A percentile compares a stretch with the other conserved stretches of the same genome.
These are phyloP conservation scores for Etheostoma spectabile DNA, from an alignment of 2,113 vertebrate species.

Conservation along the genomic window DNA sequence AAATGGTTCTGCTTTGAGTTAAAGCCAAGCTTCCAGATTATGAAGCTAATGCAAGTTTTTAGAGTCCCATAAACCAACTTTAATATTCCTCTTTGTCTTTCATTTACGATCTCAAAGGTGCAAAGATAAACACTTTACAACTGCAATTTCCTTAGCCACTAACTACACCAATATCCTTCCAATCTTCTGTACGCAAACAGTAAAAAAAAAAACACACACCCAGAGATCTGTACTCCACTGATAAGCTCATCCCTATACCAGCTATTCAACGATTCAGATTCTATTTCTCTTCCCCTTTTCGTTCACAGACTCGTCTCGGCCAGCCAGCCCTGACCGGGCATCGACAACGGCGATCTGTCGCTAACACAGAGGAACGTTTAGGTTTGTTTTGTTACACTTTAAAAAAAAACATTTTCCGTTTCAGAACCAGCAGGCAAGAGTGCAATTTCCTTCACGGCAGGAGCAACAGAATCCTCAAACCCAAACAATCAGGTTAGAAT, in stretches of 20 bases:
- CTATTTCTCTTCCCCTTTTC: conserved; percentile 11
- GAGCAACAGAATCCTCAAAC: conserved; percentile 72
- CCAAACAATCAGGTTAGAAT: conserved; percentile 78
- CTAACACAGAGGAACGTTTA: conserved; percentile 37
- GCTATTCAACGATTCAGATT: conserved; percentile 20
- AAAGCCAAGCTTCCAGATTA: conserved; percentile 29
- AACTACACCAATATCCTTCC: conserved; percentile 29
- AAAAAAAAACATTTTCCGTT: conserved; percentile 68
- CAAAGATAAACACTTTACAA: conserved; percentile 37
- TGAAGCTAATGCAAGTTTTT: background rate
- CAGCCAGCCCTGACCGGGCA: conserved; percentile 10
- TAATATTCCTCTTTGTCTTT: conserved; percentile 24
- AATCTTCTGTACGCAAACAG: conserved; percentile 35
- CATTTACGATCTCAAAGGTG: conserved; percentile 11
- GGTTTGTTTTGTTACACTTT: conserved; percentile 67
- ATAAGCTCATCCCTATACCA: conserved; percentile 57
- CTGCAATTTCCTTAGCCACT: conserved; percentile 14
- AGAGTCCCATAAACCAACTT: conserved; percentile 2
- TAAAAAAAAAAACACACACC: conserved; percentile 42
- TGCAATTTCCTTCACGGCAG: conserved; percentile 72
- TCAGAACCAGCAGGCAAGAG: conserved; percentile 60
- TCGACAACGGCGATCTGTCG: conserved; percentile 25
- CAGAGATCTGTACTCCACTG: conserved; percentile 34
- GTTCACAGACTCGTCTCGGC: conserved; percentile 30
- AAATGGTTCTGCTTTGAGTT: background rate